phyloP scores from a whole-genome alignment of 2,113 vertebrate genomes.

The Lophius piscatorius region DNA sequence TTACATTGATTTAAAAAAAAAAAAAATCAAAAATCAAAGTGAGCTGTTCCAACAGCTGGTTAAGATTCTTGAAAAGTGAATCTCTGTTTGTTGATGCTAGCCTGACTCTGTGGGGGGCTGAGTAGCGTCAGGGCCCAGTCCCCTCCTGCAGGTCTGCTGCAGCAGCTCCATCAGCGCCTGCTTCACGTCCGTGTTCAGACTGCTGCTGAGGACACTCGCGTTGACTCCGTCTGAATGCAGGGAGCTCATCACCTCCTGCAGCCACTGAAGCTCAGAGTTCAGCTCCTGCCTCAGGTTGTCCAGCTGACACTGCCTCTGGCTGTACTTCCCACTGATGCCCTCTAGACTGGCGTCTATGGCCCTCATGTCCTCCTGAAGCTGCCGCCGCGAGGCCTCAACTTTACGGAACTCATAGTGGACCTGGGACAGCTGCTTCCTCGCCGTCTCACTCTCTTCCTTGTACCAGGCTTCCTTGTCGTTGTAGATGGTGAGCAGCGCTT shows the following conservation, averaged over 20 bases:
- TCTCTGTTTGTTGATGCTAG: constrained; percentile 28
- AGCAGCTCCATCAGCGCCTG: constrained; percentile 82
- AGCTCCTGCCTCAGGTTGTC: constrained; percentile 84
- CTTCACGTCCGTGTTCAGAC: constrained; percentile 76
- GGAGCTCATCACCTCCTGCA: constrained; percentile 82
- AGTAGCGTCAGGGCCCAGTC: constrained; percentile 76
- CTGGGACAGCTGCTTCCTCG: constrained; percentile 85
- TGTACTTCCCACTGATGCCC: constrained; percentile 70
- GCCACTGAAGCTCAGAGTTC: constrained; percentile 83
- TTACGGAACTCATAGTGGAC: constrained; percentile 85
- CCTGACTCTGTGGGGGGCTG: constrained; percentile 66
- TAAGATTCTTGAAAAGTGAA: background rate
- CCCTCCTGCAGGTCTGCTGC: constrained; percentile 73
- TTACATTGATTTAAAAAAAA: constrained; percentile 11
- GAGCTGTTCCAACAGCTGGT: background rate
- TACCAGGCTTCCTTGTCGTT: constrained; percentile 90
- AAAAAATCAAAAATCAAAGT: background rate
- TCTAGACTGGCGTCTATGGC: constrained; percentile 70
- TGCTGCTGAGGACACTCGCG: constrained; percentile 41
- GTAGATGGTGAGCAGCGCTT: constrained; percentile 87
- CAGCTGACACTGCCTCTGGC: constrained; percentile 81
- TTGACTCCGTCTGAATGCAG: constrained; percentile 70
- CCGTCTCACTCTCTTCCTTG: constrained; percentile 82
- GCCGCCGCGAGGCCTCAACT: constrained; percentile 80
- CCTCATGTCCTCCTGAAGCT: constrained; percentile 81